Percentiles rank a stretch among this genome's conserved stretches.
These are phyloP conservation scores for Gymnothorax javanicus DNA, from an alignment of 2,797 vertebrate species.

Conservation along the genomic window DNA sequence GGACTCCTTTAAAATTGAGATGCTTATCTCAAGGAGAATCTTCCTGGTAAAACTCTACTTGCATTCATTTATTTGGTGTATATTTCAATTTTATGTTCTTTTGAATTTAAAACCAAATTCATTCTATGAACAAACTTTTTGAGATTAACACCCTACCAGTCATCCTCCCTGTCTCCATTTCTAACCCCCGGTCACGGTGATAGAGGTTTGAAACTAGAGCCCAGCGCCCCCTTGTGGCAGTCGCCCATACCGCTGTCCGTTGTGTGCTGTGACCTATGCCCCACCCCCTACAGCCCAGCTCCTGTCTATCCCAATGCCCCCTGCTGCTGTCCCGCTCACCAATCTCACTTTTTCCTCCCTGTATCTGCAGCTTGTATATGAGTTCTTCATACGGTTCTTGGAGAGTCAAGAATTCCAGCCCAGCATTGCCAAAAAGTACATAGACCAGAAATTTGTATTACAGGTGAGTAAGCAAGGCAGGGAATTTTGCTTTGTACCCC, in stretches of 20 bases:
- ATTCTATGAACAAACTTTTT: not conserved
- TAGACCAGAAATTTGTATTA: slow-evolving; percentile 99
- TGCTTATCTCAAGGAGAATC: slow-evolving; percentile 63
- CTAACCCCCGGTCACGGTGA: slow-evolving; percentile 4
- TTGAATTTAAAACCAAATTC: slow-evolving; percentile 25
- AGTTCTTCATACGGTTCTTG: slow-evolving; percentile 99
- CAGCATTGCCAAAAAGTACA: slow-evolving; percentile 99
- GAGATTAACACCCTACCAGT: not conserved
- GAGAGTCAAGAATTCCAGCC: slow-evolving; percentile 99
- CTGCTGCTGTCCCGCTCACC: not conserved
- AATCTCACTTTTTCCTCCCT: not conserved
- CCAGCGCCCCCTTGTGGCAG: slow-evolving; percentile 28
- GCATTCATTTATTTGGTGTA: slow-evolving; percentile 36
- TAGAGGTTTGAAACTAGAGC: not conserved
- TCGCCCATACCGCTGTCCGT: not conserved
- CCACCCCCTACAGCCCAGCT: slow-evolving; percentile 16
- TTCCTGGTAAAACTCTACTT: slow-evolving; percentile 57
- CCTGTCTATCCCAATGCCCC: slow-evolving; percentile 21
- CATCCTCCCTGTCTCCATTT: slow-evolving; percentile 11
- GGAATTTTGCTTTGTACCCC: not conserved
- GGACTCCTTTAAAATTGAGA: slow-evolving; percentile 68
- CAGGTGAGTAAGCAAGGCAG: slow-evolving; percentile 79
- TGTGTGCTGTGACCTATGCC: slow-evolving; percentile 39
- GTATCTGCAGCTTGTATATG: slow-evolving; percentile 89
- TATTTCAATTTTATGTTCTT: slow-evolving; percentile 25